These are phyloP conservation scores for Sanderia malayensis DNA, from an alignment of 30 jellyfish, hydroid and myxozoan species.

Conservation along the genomic window DNA sequence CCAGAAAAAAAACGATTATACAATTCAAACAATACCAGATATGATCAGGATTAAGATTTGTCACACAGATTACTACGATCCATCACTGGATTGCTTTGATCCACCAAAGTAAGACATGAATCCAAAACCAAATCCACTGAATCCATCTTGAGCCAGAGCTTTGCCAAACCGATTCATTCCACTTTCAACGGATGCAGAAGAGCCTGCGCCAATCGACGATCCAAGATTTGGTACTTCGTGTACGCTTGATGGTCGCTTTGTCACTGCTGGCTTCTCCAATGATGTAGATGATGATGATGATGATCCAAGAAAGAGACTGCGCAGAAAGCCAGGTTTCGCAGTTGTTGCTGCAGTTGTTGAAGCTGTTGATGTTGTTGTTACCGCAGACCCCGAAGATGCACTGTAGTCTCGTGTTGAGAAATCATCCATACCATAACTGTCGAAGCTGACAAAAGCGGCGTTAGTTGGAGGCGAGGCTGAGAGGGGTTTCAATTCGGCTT, in stretches of 20 bases:
- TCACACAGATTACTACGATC: too few species aligned
- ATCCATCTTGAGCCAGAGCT: conserved; percentile 56
- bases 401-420: conserved; percentile 6
- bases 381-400: conserved; percentile 18
- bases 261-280: conserved; percentile 17
- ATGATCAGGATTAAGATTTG: too few species aligned
- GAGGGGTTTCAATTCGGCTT: conserved; percentile 27
- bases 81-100: too few species aligned
- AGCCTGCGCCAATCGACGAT: conserved; percentile 15
- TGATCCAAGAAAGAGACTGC: conserved; percentile 47
- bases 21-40: too few species aligned
- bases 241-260: conserved; percentile 53
- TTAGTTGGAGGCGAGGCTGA: conserved; percentile 32
- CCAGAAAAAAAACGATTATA: too few species aligned
- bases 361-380: conserved; percentile 26
- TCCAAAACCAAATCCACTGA: conserved; percentile 65
- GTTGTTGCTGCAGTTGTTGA: too few species aligned
- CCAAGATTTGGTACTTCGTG: not conserved
- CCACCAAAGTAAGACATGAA: conserved; percentile 70
- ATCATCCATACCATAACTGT: conserved; percentile 48
- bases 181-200: conserved; percentile 54
- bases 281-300: too few species aligned
- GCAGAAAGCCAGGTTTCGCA: conserved; percentile 51
- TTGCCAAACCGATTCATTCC: conserved; percentile 69
- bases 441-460: conserved; percentile 35